Percentiles rank a stretch among this genome's conserved stretches.
phyloP scores from a whole-genome alignment of 1,140 invertebrate genomes.

The Vanessa tameamea region DNA sequence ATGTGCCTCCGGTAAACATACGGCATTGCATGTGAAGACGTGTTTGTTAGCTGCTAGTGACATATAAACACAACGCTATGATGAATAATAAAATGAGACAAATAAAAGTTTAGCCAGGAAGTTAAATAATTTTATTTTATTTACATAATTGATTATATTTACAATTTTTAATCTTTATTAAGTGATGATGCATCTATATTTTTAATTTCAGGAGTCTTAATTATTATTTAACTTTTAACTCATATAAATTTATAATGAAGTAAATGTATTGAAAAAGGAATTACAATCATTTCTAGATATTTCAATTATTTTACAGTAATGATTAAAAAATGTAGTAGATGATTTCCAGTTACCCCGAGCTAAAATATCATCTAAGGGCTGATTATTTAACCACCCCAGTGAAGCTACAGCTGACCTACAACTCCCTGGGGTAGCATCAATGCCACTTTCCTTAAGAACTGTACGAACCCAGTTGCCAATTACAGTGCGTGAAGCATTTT shows the following conservation, averaged over 20 bases:
- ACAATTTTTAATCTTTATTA: not conserved
- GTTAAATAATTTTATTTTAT: too few relatives aligned
- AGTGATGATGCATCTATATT: not conserved
- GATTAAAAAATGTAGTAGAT: constrained; percentile 26
- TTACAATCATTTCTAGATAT: constrained; percentile 8
- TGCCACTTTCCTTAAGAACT: constrained; percentile 26
- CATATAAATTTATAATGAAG: constrained; percentile 7
- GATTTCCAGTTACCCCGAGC: constrained; percentile 30
- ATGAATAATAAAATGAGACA: constrained; percentile 10
- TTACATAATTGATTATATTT: too few relatives aligned
- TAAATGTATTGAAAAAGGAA: constrained; percentile 23
- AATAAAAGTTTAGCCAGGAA: too few relatives aligned
- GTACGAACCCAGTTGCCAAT: constrained; percentile 30
- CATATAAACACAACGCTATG: constrained; percentile 24
- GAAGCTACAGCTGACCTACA: constrained; percentile 27
- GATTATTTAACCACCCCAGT: constrained; percentile 17
- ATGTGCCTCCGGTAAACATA: too few relatives aligned
- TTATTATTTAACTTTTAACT: constrained; percentile 10
- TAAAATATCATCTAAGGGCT: constrained; percentile 24
- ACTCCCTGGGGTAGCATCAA: constrained; percentile 19
- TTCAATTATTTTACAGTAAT: constrained; percentile 23
- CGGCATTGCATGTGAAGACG: too few relatives aligned
- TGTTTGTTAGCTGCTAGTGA: constrained; percentile 33
- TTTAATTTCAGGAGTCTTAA: too few relatives aligned
- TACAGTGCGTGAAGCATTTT: constrained; percentile 24